Evolutionary conservation across 2,113 vertebrate genomes (phyloP).

Genomic region (Grammomys surdaster): DNA sequence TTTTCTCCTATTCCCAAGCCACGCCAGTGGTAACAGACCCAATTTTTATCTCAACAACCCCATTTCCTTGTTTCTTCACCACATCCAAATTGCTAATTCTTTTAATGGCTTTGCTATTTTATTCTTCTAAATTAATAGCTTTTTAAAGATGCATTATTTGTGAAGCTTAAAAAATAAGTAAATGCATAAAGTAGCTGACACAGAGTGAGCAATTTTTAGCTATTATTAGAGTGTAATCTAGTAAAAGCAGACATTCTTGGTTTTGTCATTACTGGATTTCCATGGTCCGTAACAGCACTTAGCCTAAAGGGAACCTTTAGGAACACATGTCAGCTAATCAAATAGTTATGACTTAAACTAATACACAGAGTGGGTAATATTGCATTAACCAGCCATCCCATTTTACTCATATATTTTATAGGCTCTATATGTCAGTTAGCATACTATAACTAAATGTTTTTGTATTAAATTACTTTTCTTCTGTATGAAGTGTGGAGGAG

Average conservation of each 20-base stretch:
- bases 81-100: not conserved
- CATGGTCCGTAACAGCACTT: not conserved
- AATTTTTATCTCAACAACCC: not conserved
- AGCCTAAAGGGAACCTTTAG: not conserved
- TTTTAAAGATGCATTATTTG: not conserved
- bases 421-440: not conserved
- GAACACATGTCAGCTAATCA: not conserved
- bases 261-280: not conserved
- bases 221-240: not conserved
- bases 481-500: not conserved
- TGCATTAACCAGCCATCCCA: not conserved
- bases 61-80: not conserved
- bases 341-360: constrained; percentile 26
- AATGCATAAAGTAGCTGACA: not conserved
- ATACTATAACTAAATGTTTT: not conserved
- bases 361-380: not conserved
- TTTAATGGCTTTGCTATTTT: not conserved
- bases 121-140: not conserved
- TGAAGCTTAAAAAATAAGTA: not conserved
- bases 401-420: not conserved
- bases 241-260: not conserved
- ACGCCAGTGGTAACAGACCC: not conserved
- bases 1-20: not conserved
- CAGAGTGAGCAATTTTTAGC: not conserved
- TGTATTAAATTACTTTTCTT: not conserved